Percentiles rank a stretch among this genome's conserved stretches.
Conservation (phyloP, 2,888 invertebrate species). For the Phorcus lineatus region DNA sequence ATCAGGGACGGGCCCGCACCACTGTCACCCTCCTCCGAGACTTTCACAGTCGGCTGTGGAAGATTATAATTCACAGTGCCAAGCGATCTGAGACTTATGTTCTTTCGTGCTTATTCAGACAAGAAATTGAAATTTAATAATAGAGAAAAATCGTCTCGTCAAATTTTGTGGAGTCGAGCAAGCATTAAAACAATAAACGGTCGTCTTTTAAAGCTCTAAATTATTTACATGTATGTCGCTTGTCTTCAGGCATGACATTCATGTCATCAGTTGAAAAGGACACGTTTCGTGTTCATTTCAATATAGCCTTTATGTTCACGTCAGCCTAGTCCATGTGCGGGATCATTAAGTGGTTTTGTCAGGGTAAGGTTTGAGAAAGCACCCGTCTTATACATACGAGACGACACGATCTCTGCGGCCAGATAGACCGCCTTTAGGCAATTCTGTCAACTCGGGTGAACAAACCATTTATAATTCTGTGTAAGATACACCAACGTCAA, state of each 20-base stretch:
- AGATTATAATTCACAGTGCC: background rate
- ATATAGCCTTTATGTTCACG: background rate
- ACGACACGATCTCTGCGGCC: no score
- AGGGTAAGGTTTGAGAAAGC: background rate
- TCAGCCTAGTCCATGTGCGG: background rate
- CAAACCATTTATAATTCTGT: no score
- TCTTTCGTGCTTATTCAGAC: background rate
- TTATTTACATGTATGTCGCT: background rate
- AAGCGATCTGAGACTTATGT: background rate
- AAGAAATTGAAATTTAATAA: conserved; percentile 24
- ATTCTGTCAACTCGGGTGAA: no score
- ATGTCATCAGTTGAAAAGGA: conserved; percentile 15
- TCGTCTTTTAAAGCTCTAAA: background rate
- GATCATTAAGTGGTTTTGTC: background rate
- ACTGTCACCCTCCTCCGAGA: background rate
- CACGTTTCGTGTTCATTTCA: background rate
- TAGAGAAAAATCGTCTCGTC: conserved; percentile 4
- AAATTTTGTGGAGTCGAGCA: background rate
- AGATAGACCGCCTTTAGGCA: no score
- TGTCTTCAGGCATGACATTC: background rate
- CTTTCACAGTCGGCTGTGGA: background rate
- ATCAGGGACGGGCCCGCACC: no score
- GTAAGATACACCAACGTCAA: no score
- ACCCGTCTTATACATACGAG: no score
- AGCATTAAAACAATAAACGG: background rate